Conservation (phyloP, 2,797 vertebrate genomes). For the Sebastiscus albofasciatus region DNA sequence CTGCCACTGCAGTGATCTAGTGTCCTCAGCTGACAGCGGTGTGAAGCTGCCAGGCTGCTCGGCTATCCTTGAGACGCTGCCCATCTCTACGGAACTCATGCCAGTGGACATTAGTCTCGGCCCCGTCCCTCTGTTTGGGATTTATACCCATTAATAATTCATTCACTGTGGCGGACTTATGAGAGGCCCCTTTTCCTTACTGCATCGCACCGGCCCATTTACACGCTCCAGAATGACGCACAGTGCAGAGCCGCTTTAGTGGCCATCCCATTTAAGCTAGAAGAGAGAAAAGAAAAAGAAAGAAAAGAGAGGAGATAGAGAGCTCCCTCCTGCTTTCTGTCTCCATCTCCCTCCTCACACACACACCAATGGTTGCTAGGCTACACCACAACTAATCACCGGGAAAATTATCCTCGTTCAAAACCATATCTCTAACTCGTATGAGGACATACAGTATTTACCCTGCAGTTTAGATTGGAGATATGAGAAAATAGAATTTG, state of each 20-base stretch:
- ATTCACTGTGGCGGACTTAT: conserved; percentile 72
- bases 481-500: conserved; percentile 48
- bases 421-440: conserved; percentile 55
- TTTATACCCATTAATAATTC: conserved; percentile 84
- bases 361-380: conserved; percentile 60
- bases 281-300: conserved; percentile 42
- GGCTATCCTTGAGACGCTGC: conserved; percentile 72
- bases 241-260: conserved; percentile 45
- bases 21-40: conserved; percentile 59
- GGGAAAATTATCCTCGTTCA: conserved; percentile 61
- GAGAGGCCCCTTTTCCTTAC: conserved; percentile 40
- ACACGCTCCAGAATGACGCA: conserved; percentile 59
- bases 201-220: conserved; percentile 58
- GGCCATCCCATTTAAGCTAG: conserved; percentile 42
- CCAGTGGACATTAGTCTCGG: conserved; percentile 80
- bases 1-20: conserved; percentile 53
- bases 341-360: conserved; percentile 24
- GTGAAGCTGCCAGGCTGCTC: conserved; percentile 52
- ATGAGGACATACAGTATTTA: conserved; percentile 59
- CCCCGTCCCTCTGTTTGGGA: conserved; percentile 74
- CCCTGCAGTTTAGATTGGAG: conserved; percentile 53
- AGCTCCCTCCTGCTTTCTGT: conserved; percentile 29
- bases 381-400: conserved; percentile 69
- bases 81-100: conserved; percentile 68
- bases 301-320: conserved; percentile 34